phyloP scores from a whole-genome alignment of 30 jellyfish, hydroid and myxozoan genomes.

The Phacellophora camtschatica region DNA sequence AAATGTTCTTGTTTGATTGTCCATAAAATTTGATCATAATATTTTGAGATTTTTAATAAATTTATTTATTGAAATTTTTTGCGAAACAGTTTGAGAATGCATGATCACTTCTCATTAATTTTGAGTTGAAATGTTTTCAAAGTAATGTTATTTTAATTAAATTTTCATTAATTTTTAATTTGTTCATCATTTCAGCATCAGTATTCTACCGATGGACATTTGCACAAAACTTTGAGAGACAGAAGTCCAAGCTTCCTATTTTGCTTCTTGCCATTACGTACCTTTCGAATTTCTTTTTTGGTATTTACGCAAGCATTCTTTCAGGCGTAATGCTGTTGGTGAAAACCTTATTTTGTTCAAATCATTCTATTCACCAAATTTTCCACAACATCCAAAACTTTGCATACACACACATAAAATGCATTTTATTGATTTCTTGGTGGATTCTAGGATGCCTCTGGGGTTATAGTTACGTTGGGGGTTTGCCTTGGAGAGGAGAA shows the following conservation, averaged over 20 bases:
- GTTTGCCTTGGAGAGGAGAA: slow-evolving; percentile 75
- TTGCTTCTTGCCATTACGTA: slow-evolving; percentile 44
- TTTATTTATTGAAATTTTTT: too few species aligned
- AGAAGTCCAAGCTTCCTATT: neutral
- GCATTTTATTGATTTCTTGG: slow-evolving; percentile 66
- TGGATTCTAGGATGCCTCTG: slow-evolving; percentile 73
- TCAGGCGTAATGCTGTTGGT: slow-evolving; percentile 33
- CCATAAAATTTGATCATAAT: too few species aligned
- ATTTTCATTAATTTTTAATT: too few species aligned
- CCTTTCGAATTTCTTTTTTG: slow-evolving; percentile 69
- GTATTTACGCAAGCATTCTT: slow-evolving; percentile 54
- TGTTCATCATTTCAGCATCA: slow-evolving; percentile 58
- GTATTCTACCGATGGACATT: slow-evolving; percentile 19
- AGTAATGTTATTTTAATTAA: too few species aligned
- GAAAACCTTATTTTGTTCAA: neutral
- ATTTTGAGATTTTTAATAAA: too few species aligned
- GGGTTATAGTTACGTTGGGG: slow-evolving; percentile 63
- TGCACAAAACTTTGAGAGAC: neutral
- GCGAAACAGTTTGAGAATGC: too few species aligned
- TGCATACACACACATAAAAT: neutral
- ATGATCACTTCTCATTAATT: too few species aligned
- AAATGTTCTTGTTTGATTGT: too few species aligned
- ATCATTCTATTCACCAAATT: neutral
- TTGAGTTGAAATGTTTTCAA: too few species aligned
- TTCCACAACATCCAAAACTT: neutral